phyloP scores from a whole-genome alignment of 2,113 vertebrate species.

The Engraulis encrasicolus region DNA sequence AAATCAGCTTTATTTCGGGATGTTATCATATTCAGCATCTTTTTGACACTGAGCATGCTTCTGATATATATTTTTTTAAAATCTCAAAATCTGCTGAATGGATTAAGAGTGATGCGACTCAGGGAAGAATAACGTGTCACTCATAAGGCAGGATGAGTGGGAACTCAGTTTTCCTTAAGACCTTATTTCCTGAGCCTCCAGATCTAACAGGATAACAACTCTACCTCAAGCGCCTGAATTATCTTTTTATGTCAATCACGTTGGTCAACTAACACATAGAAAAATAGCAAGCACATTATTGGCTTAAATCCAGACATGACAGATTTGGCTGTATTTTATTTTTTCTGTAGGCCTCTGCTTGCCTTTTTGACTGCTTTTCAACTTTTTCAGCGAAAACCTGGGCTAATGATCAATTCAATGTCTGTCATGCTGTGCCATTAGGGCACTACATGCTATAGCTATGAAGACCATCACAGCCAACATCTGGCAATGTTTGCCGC shows the following conservation, averaged over 20 bases:
- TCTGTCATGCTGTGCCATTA: not conserved
- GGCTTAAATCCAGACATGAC: not conserved
- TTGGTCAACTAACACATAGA: not conserved
- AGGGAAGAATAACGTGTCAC: slow-evolving; percentile 10
- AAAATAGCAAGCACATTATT: slow-evolving; percentile 7
- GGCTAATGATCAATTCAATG: not conserved
- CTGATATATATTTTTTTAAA: not conserved
- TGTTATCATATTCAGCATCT: not conserved
- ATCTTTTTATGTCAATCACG: not conserved
- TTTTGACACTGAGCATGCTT: not conserved
- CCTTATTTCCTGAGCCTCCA: slow-evolving; percentile 9
- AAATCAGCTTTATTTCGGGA: not conserved
- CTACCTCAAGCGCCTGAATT: not conserved
- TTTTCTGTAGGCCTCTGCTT: not conserved
- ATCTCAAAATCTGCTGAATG: not conserved
- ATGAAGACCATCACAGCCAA: not conserved
- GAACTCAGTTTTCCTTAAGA: not conserved
- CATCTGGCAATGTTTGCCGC: not conserved
- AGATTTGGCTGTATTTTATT: not conserved
- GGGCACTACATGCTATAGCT: not conserved
- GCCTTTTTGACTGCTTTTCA: not conserved
- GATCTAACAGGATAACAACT: not conserved
- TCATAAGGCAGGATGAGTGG: not conserved
- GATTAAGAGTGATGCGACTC: not conserved
- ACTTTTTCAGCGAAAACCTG: not conserved